Conservation (phyloP, 2,888 invertebrate genomes). For the Leucoma salicis region DNA sequence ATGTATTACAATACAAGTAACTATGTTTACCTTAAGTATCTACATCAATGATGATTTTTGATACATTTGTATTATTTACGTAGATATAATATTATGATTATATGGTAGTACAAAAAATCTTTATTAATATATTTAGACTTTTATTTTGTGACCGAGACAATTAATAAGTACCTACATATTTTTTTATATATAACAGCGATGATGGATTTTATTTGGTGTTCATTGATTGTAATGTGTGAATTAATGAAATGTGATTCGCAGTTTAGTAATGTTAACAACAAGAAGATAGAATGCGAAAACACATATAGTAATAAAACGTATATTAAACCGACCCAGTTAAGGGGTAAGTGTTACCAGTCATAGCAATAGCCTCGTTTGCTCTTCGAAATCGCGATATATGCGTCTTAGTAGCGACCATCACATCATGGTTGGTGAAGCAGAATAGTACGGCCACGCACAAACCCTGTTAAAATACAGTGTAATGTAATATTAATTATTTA, state of each 20-base stretch:
- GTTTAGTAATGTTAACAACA: conserved; percentile 6
- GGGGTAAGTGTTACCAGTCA: conserved; percentile 51
- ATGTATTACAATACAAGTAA: no score
- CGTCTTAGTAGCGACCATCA: conserved; percentile 76
- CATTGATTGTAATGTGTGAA: background rate
- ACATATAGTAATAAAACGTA: conserved; percentile 12
- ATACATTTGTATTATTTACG: no score
- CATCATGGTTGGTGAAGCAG: conserved; percentile 90
- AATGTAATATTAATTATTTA: background rate
- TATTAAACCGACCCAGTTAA: conserved; percentile 31
- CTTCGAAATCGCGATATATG: conserved; percentile 64
- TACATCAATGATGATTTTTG: no score
- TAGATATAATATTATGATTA: no score
- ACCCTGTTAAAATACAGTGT: conserved; percentile 69
- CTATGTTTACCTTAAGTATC: no score
- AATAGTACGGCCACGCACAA: conserved; percentile 86
- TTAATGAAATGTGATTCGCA: conserved; percentile 4
- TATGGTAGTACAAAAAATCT: no score
- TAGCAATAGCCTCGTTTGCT: conserved; percentile 44
- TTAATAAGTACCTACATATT: no score
- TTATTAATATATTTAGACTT: no score
- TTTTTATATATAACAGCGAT: no score
- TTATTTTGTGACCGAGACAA: no score
- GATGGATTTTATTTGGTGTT: no score
- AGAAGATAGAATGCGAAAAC: conserved; percentile 6